These are phyloP conservation scores for Pectinophora gossypiella DNA, from an alignment of 1,140 invertebrate genomes.

Conservation along the genomic window DNA sequence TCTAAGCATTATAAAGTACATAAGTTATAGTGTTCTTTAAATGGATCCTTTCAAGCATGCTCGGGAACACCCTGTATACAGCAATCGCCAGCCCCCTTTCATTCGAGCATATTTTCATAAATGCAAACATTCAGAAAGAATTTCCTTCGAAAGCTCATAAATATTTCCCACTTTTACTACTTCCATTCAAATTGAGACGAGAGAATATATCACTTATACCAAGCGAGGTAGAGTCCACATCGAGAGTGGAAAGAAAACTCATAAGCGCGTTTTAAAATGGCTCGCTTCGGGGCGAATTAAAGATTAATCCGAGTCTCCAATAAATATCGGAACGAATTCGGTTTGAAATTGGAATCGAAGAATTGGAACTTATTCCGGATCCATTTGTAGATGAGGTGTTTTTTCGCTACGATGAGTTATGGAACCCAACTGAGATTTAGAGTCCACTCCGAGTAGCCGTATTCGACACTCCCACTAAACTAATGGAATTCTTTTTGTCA, in stretches of 20 bases:
- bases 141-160: slow-evolving; percentile 72
- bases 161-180: slow-evolving; percentile 69
- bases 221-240: slow-evolving; percentile 23
- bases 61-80: slow-evolving; percentile 44
- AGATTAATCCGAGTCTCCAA: slow-evolving; percentile 69
- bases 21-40: too few relatives aligned
- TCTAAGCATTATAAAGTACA: too few relatives aligned
- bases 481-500: slow-evolving; percentile 5
- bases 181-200: slow-evolving; percentile 17
- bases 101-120: slow-evolving; percentile 74
- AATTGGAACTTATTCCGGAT: slow-evolving; percentile 64
- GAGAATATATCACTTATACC: slow-evolving; percentile 28
- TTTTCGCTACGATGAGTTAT: slow-evolving; percentile 49
- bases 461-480: slow-evolving; percentile 1
- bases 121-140: slow-evolving; percentile 74
- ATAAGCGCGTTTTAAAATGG: slow-evolving; percentile 62
- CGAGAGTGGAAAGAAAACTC: slow-evolving; percentile 21
- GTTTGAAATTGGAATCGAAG: slow-evolving; percentile 67
- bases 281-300: slow-evolving; percentile 51
- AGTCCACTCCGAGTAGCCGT: slow-evolving; percentile 13
- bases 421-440: slow-evolving; percentile 20
- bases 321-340: slow-evolving; percentile 68
- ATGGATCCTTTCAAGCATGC: too few relatives aligned
- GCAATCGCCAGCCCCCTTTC: slow-evolving; percentile 40
- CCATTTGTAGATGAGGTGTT: slow-evolving; percentile 68